Evolutionary conservation across 64 coral and sea anemone genomes (phyloP), one percentile per base, ranked within the genome.

Genomic region (Anthopleura sola): DNA sequence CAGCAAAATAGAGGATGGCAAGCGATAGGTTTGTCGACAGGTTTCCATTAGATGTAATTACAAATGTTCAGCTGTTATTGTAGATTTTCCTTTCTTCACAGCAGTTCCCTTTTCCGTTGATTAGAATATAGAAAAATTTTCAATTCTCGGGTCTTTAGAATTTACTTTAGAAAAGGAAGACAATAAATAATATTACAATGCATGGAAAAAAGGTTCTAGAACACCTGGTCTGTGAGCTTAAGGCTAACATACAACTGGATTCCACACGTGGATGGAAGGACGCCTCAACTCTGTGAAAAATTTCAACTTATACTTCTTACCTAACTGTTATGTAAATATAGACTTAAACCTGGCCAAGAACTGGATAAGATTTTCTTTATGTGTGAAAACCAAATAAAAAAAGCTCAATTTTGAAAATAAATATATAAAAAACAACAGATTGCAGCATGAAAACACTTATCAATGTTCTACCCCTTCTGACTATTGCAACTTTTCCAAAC

Each of bases 101-200:
- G 76, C 76, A 79, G 37, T 44, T 79, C 15, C 44, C 38, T 46
- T 71, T 79, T 79, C 76, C 76, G 76, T 79, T 79, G 76, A 79
- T 79, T 79, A 47, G 76, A 48, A 44, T 38, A 79, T 79, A 48
- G 8, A 79, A 79, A 79, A 79, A 48, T 79, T 17, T 79, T 48
- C 44, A 48, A 79, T 48, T 79, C 76, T 79, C 76, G 31, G 47
- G 76, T 79, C 76, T 79, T 79, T 79, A 79, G 76, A 79, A 79
- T 44, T 79, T 44, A 79, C 19, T 79, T 71, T 71, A 48, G 44
- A 79, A 44, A 48, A 44, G 76, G 37, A 23, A 79, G 39, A 79
- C 76, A 79, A 79, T 79, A 18, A 6, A 37, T 3, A 24, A 23
- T 62, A 79, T 40, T 79, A 79, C 21, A 48, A 48, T 79, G 37